Evolutionary conservation across 2,113 vertebrate species (phyloP).

Genomic region (Callionymus lyra): DNA sequence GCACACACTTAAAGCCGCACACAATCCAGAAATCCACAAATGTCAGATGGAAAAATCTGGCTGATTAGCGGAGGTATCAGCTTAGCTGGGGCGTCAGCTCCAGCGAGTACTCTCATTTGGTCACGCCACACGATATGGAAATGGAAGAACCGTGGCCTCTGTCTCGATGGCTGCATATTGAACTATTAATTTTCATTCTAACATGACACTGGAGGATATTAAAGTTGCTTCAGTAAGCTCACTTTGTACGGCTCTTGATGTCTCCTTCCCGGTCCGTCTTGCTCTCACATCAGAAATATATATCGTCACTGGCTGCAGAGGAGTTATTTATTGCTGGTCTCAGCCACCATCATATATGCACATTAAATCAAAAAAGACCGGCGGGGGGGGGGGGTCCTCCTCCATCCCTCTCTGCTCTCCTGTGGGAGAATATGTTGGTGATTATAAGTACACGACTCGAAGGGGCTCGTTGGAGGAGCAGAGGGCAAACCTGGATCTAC

Average conservation of each 20-base stretch:
- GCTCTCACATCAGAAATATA: conserved; percentile 36
- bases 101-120: conserved; percentile 62
- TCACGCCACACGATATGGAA: conserved; percentile 71
- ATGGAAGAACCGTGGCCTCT: conserved; percentile 58
- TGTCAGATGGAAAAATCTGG: conserved; percentile 61
- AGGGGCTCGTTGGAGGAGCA: no score
- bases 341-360: no score
- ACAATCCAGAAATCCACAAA: conserved; percentile 22
- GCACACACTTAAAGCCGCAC: conserved; percentile 2
- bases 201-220: conserved; percentile 70
- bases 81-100: conserved; percentile 55
- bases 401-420: no score
- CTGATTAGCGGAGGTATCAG: conserved; percentile 71
- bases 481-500: no score
- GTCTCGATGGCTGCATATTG: conserved; percentile 56
- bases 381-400: no score
- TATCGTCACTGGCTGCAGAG: conserved; percentile 24
- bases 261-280: conserved; percentile 16
- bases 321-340: no score
- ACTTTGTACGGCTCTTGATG: conserved; percentile 16
- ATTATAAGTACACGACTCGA: no score
- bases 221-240: conserved; percentile 66
- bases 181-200: conserved; percentile 73
- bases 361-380: no score
- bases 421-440: no score